Conservation (phyloP, 1,140 invertebrate genomes). For the Rhagoletis zephyria region DNA sequence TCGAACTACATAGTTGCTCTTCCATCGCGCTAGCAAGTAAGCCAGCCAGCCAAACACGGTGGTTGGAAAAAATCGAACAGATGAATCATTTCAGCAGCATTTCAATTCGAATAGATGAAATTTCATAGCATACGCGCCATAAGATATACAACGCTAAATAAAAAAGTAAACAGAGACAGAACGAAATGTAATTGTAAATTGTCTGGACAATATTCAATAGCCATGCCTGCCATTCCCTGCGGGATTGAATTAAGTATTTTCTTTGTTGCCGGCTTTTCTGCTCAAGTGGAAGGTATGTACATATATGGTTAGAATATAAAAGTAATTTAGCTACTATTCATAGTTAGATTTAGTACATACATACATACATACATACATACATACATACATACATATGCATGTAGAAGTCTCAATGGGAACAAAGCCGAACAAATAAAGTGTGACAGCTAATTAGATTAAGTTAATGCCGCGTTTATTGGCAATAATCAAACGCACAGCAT, state of each 20-base stretch:
- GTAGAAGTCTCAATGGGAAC: not conserved
- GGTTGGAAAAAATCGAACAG: slow-evolving; percentile 54
- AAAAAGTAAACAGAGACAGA: slow-evolving; percentile 6
- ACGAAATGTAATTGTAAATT: slow-evolving; percentile 24
- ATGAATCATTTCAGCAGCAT: slow-evolving; percentile 56
- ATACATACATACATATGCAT: not conserved
- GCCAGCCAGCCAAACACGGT: not conserved
- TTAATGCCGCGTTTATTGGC: slow-evolving; percentile 70
- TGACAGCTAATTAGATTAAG: slow-evolving; percentile 73
- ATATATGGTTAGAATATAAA: not conserved
- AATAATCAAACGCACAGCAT: slow-evolving; percentile 58
- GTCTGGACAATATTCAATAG: slow-evolving; percentile 7
- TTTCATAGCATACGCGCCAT: slow-evolving; percentile 47
- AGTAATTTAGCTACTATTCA: not conserved
- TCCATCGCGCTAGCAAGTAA: too few species aligned
- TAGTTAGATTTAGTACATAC: too few species aligned
- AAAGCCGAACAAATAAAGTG: slow-evolving; percentile 63
- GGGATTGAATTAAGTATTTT: not conserved
- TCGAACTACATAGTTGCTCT: not conserved
- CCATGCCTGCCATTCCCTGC: not conserved
- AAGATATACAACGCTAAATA: slow-evolving; percentile 3
- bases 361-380: too few species aligned
- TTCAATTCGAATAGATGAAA: slow-evolving; percentile 41
- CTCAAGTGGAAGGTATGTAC: slow-evolving; percentile 2
- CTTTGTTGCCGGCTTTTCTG: slow-evolving; percentile 13